Percentiles rank a stretch among this genome's conserved stretches.
phyloP scores from a whole-genome alignment of 2,113 vertebrate species.

The Pituophis catenifer region DNA sequence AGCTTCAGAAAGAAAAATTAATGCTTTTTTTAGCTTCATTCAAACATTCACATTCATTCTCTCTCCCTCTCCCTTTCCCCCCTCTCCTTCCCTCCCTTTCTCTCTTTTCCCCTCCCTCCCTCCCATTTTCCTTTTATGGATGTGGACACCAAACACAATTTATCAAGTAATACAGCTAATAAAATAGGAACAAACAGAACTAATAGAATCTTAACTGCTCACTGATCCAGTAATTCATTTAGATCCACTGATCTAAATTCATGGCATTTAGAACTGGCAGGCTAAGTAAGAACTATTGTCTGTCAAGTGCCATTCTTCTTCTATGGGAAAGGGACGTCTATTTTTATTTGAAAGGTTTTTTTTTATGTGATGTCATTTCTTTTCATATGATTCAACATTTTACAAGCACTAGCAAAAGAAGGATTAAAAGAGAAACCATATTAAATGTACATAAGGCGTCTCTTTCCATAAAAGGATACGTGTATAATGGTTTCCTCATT shows the following conservation, averaged over 20 bases:
- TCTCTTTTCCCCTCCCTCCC: rapidly evolving
- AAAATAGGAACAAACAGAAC: neutral
- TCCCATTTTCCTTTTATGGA: neutral
- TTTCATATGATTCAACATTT: neutral
- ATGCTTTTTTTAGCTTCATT: neutral
- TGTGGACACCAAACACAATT: slow-evolving; percentile 7
- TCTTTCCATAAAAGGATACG: neutral
- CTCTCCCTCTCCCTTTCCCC: neutral
- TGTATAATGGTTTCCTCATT: neutral
- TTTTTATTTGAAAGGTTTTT: neutral
- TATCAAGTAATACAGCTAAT: neutral
- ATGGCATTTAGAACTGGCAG: neutral
- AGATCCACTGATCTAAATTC: too few relatives aligned
- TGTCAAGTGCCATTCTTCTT: neutral
- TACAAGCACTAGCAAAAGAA: neutral
- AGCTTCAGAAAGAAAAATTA: neutral
- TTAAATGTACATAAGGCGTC: neutral
- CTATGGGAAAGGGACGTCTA: neutral
- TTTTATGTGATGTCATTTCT: neutral
- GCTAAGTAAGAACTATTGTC: neutral
- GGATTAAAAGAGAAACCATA: neutral
- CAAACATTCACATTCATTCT: neutral
- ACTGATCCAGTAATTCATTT: neutral
- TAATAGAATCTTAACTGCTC: slow-evolving; percentile 11
- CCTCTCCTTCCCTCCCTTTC: neutral